Base-by-base conservation (phyloP, 2,888 invertebrate genomes). In the Sisyra nigra region DNA sequence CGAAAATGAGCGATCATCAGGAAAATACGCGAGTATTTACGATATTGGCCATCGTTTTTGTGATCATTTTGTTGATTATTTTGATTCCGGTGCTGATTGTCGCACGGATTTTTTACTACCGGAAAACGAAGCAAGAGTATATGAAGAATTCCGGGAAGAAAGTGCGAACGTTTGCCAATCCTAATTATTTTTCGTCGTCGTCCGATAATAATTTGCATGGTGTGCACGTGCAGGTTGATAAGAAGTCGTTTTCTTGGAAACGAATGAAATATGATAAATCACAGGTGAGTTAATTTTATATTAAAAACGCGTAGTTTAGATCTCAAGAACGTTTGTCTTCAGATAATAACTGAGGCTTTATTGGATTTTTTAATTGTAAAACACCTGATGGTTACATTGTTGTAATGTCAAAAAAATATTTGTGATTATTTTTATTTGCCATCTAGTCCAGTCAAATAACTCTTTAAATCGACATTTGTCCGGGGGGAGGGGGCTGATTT, bases 151-250 rank as follows among this genome's bases (percentile, higher is more conserved):
- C 69, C 19, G 71, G 80, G 14, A 68, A 77, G 50, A 81, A 81
- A 35, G 81, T 85, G 15, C 70, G 87, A 52, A 86, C 86, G 1
- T 91, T 88, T 62, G 80, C 87, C 37, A 91, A 92, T 66, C 91
- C 91, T 3, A 89, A 88, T 59, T 92, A 91, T 58, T 74, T 54
- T 63, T 71, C 57, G 29, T 54, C 60, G 11, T 56, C 57, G 29
- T 54, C 59, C 14, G 56, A 55, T 45, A 56, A 51, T 50, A 62
- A 55, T 51, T 52, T 53, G 36, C 53, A 50, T 45, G 51, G 45
- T 18, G 48, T 53, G 15, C 54, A 49, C 39, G 53, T 51, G 38
- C 51, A 51, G 43, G 51, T 48, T 19, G 71, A 71, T 50, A 68
- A 69, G 47, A 75, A 72, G 52, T 71, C 71, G 7, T 75, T 72